Percentiles rank a stretch among this genome's conserved stretches.
Conservation (phyloP, 2,113 vertebrate genomes). For the Sus scrofa region DNA sequence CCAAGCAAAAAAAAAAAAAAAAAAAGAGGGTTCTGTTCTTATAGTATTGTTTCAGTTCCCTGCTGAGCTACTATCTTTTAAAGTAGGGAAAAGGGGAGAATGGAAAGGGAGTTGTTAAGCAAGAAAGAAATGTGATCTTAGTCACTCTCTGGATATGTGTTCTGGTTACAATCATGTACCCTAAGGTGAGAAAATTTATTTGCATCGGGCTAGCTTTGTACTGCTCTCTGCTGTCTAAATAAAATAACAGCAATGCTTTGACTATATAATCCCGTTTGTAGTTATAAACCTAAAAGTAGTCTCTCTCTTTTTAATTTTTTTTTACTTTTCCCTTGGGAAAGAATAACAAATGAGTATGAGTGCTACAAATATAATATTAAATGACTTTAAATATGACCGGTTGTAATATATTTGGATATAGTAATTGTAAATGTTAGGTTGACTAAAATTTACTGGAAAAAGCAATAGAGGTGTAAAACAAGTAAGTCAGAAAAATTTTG, state of each 20-base stretch:
- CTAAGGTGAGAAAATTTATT: not conserved
- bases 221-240: conserved; percentile 81
- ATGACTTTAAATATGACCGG: not conserved
- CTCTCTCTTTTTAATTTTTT: not conserved
- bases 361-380: conserved; percentile 10
- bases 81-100: not conserved
- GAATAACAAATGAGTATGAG: not conserved
- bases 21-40: not conserved
- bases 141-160: not conserved
- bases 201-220: conserved; percentile 60
- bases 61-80: rapidly evolving
- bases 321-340: not conserved
- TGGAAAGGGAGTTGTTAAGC: not conserved
- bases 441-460: conserved; percentile 43
- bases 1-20: not conserved
- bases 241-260: conserved; percentile 41
- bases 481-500: not conserved
- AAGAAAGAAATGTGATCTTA: not conserved
- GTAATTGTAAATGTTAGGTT: not conserved
- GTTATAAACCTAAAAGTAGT: not conserved
- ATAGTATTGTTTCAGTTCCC: not conserved
- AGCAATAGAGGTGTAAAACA: not conserved
- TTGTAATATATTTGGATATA: not conserved
- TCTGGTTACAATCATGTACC: not conserved
- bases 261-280: not conserved